Evolutionary conservation across 2,113 vertebrate genomes (phyloP).

Genomic region (Ahaetulla prasina): DNA sequence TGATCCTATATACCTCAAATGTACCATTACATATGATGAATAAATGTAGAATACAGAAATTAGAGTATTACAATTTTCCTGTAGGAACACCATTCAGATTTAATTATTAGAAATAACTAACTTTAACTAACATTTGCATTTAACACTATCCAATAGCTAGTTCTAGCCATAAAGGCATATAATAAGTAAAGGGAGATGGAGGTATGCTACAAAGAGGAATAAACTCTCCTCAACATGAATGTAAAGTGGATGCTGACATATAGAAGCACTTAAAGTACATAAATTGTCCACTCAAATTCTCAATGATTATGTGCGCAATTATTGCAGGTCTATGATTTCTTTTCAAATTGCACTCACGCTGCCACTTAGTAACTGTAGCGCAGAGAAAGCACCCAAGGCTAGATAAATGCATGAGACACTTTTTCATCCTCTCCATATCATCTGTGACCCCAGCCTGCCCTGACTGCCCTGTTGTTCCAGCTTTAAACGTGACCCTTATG

Average conservation of each 20-base stretch:
- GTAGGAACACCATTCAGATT: not conserved
- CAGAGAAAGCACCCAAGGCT: not conserved
- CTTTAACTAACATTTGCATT: not conserved
- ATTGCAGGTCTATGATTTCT: not conserved
- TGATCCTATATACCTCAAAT: not conserved
- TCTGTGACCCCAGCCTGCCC: not conserved
- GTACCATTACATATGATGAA: not conserved
- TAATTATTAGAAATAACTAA: not conserved
- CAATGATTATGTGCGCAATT: not conserved
- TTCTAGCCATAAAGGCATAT: not conserved
- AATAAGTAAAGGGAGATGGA: not conserved
- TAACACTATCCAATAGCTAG: not conserved
- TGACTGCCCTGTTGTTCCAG: not conserved
- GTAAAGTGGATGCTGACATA: not conserved
- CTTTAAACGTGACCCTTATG: not conserved
- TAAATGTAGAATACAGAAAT: not conserved
- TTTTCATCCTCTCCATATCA: not conserved
- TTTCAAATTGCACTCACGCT: not conserved
- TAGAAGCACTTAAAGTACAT: not conserved
- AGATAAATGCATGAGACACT: not conserved
- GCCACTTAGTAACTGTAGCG: not conserved
- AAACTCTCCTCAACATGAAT: not conserved
- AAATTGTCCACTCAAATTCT: not conserved
- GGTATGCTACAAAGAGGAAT: not conserved
- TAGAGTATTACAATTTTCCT: conserved; percentile 16